phyloP scores from a whole-genome alignment of 2,888 invertebrate species.

The Meta bourneti region DNA sequence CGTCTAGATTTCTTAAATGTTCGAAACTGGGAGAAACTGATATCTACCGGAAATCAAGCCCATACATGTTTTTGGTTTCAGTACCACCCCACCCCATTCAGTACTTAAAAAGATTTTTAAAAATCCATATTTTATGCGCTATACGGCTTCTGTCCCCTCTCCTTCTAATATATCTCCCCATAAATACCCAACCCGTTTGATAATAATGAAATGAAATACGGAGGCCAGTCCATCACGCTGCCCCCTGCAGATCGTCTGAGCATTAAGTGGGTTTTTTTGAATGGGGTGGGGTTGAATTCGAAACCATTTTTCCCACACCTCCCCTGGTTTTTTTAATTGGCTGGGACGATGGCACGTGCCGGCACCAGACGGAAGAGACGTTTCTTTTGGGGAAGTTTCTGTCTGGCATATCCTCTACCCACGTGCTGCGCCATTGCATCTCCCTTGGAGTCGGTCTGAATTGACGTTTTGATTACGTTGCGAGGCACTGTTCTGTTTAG shows the following conservation, averaged over 20 bases:
- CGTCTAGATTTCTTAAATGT: slow-evolving; percentile 26
- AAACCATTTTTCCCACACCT: slow-evolving; percentile 47
- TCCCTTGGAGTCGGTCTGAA: slow-evolving; percentile 48
- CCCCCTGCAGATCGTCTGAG: background rate
- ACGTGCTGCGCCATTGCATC: background rate
- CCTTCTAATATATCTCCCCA: slow-evolving; percentile 46
- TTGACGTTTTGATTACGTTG: slow-evolving; percentile 72
- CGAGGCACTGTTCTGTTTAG: background rate
- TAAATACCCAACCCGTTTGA: slow-evolving; percentile 31
- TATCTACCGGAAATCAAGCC: background rate
- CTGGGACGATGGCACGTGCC: slow-evolving; percentile 64
- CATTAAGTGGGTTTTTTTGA: slow-evolving; percentile 36
- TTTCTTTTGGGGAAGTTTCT: too few species aligned
- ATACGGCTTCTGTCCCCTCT: background rate
- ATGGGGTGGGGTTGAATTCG: slow-evolving; percentile 12
- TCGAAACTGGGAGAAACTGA: slow-evolving; percentile 13
- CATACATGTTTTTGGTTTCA: background rate
- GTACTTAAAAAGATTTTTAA: background rate
- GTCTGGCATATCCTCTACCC: too few species aligned
- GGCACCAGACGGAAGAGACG: slow-evolving; percentile 18
- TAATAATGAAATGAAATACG: slow-evolving; percentile 57
- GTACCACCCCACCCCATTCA: background rate
- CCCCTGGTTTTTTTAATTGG: slow-evolving; percentile 57
- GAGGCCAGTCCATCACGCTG: slow-evolving; percentile 34
- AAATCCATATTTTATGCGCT: background rate